Conservation (phyloP, 2,888 invertebrate species). For the Myopa testacea region DNA sequence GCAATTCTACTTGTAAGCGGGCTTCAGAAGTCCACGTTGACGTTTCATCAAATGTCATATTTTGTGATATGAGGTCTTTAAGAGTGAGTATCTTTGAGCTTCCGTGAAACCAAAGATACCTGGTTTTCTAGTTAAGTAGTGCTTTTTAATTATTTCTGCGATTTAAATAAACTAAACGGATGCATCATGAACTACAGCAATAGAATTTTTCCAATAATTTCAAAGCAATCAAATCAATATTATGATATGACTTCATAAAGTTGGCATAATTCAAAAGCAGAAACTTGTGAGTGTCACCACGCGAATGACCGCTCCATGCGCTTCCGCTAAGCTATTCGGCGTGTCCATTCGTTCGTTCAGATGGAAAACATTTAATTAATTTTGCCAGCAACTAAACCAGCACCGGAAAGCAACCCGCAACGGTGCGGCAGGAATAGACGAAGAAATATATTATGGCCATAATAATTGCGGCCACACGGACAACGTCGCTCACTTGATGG, state of each 20-base stretch:
- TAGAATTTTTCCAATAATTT: conserved; percentile 47
- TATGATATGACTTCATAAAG: conserved; percentile 56
- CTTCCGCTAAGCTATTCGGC: conserved; percentile 31
- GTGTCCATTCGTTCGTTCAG: conserved; percentile 57
- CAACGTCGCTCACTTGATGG: conserved; percentile 54
- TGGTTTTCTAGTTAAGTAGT: too few species aligned
- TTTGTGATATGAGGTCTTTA: too few species aligned
- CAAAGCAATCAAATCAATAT: conserved; percentile 61
- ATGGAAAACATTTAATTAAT: conserved; percentile 66
- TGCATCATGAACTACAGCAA: too few species aligned
- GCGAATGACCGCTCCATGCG: conserved; percentile 42
- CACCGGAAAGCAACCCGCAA: conserved; percentile 22
- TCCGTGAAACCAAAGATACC: too few species aligned
- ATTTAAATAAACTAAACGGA: too few species aligned
- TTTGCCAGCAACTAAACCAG: conserved; percentile 61
- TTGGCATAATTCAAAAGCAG: conserved; percentile 68
- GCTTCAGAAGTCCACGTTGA: too few species aligned
- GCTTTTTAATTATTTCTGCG: too few species aligned
- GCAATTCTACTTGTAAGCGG: too few species aligned
- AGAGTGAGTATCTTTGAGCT: too few species aligned
- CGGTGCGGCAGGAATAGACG: conserved; percentile 45
- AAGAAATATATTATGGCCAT: conserved; percentile 59
- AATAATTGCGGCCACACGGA: conserved; percentile 51
- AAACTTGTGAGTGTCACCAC: conserved; percentile 58
- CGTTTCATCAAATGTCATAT: too few species aligned